Base-by-base conservation (phyloP, 2,797 vertebrate genomes). In the Onychomys arenicola region DNA sequence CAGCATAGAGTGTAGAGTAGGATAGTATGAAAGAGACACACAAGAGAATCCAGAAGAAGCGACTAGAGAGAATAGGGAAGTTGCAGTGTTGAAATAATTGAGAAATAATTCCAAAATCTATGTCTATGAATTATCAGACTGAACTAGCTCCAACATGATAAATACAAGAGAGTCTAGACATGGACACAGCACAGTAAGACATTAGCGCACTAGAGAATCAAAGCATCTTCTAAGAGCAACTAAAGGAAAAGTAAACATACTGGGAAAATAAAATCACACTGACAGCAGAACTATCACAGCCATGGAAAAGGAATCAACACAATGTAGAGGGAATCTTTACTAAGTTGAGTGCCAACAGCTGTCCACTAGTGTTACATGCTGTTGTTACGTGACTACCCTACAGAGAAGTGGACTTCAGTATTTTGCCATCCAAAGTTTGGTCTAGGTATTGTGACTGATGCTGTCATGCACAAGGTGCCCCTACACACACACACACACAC, bases 51-150 rank as follows among this genome's bases (percentile, higher is more conserved):
- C 27, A 95, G 46, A 91, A 57, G 32, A 94, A 73, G 34, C 59
- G 0, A 87, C 82, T 19, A 65, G 9, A 76, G 10, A 83, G 40
- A 85, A 84, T 63, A 23, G 52, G 82, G 21, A 75, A 84, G 29
- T 86, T 7, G 14, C 0, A 61, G 63, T 93, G 55, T 14, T 73
- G 9, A 96, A 84, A 94, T 84, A 89, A 65, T 87, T 87, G n/a
- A 93, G 29, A 89, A 96, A 90, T 40, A 71, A 11, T 87, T 87
- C 14, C 40, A 78, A 96, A 93, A 82, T 69, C 29, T 76, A 37
- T 91, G 25, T 91, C 46, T 5, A 37, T 67, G 2, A 57, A 80
- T 88, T 55, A 63, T 55, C 61, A 95, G 43, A 75, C 32, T 89
- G n/a, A 94, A 78, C 29, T 87, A 82, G 25, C 27, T 27, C 12